Conservation (phyloP, 2,888 invertebrate genomes). For the Exephanes ischioxanthus region DNA sequence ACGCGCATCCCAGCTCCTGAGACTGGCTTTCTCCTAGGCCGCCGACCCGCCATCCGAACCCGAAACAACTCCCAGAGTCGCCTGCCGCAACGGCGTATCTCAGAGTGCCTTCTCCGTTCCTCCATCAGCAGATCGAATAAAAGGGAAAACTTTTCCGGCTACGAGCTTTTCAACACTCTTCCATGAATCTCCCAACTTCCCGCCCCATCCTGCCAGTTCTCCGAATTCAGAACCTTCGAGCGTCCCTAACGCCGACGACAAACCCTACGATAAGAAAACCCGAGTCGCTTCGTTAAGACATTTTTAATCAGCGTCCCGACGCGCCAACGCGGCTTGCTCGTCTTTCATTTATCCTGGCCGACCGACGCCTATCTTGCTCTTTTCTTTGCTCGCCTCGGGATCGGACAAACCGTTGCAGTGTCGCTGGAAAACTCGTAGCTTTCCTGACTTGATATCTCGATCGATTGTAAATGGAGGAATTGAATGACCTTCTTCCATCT, state of each 20-base stretch:
- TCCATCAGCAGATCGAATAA: constrained; percentile 56
- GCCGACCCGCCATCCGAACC: constrained; percentile 23
- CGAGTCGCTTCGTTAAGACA: constrained; percentile 67
- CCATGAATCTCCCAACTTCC: constrained; percentile 44
- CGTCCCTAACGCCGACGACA: constrained; percentile 6
- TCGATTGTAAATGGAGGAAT: neutral
- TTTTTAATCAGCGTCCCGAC: constrained; percentile 64
- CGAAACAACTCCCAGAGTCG: constrained; percentile 29
- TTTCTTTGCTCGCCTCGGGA: neutral
- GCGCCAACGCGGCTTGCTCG: neutral
- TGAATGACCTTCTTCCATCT: neutral
- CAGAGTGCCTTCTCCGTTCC: constrained; percentile 16
- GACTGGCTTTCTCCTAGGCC: neutral
- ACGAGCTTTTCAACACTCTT: constrained; percentile 66
- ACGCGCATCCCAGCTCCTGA: neutral
- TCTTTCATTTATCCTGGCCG: neutral
- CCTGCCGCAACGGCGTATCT: constrained; percentile 46
- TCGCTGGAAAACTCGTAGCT: neutral
- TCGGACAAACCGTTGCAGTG: neutral
- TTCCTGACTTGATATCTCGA: neutral
- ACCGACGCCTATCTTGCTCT: constrained; percentile 7
- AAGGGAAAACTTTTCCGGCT: constrained; percentile 65
- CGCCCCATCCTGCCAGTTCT: neutral
- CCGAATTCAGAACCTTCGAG: constrained; percentile 2
- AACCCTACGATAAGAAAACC: constrained; percentile 14